These are phyloP conservation scores for Apodemus sylvaticus DNA, from an alignment of 2,113 vertebrate genomes.

Conservation along the genomic window DNA sequence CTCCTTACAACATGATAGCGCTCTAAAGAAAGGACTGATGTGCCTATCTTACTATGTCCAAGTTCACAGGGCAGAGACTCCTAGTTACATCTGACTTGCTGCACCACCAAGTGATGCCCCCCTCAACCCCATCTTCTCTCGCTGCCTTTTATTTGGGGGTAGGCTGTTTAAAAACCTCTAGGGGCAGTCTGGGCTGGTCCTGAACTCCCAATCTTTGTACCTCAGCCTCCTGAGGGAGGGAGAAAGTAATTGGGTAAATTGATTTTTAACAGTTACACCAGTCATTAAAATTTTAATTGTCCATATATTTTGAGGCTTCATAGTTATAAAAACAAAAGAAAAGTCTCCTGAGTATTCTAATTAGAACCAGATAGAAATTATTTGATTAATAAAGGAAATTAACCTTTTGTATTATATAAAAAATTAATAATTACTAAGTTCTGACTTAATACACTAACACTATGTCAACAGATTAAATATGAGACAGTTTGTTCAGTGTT, in stretches of 20 bases:
- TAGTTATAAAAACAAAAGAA: background rate
- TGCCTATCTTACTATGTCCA: background rate
- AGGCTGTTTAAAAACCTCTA: background rate
- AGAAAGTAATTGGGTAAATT: background rate
- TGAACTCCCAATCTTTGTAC: background rate
- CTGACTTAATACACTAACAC: background rate
- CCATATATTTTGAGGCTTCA: background rate
- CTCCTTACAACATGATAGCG: background rate
- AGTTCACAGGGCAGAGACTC: background rate
- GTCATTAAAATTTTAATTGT: background rate
- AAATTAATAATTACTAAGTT: slow-evolving; percentile 34
- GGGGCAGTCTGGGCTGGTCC: no score
- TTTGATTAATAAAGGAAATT: background rate
- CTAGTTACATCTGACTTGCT: background rate
- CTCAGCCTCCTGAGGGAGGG: background rate
- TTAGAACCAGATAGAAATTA: background rate
- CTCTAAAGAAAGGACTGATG: background rate
- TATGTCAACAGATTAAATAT: background rate
- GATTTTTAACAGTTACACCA: background rate
- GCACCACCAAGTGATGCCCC: background rate
- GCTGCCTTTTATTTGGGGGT: background rate
- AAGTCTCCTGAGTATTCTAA: slow-evolving; percentile 21
- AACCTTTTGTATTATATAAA: background rate
- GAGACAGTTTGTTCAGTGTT: background rate
- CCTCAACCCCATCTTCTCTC: background rate